These are phyloP conservation scores for Eupithecia vulgata DNA, from an alignment of 2,888 invertebrate species.

Conservation along the genomic window DNA sequence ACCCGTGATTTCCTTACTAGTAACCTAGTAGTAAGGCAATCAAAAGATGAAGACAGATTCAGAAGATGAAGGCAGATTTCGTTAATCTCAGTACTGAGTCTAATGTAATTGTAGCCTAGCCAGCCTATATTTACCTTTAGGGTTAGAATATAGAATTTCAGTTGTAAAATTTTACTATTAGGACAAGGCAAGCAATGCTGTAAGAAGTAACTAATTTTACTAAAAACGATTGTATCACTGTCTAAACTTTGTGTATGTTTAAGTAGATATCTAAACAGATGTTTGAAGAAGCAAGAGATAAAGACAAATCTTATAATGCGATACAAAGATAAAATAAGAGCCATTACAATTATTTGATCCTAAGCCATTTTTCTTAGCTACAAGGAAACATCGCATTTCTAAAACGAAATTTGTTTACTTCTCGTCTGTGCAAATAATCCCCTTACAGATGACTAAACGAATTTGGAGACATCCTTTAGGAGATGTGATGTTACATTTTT, in stretches of 20 bases:
- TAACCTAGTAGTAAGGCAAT: no score
- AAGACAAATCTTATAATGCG: background rate
- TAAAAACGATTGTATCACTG: background rate
- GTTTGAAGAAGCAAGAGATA: background rate
- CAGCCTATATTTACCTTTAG: background rate
- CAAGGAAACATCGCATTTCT: constrained; percentile 9
- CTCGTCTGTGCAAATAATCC: constrained; percentile 12
- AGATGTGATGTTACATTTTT: constrained; percentile 12
- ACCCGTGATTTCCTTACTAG: no score
- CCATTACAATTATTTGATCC: background rate
- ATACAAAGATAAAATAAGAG: background rate
- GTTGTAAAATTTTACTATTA: background rate
- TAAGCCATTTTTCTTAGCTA: constrained; percentile 8
- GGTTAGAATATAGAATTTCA: background rate
- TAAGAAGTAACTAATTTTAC: background rate
- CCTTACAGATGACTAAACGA: constrained; percentile 12
- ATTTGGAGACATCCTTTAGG: constrained; percentile 9
- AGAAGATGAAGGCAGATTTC: no score
- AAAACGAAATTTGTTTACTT: constrained; percentile 14
- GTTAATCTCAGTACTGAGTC: no score
- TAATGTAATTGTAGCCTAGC: background rate
- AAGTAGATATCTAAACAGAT: background rate
- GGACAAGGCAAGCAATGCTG: background rate
- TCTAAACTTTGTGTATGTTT: background rate
- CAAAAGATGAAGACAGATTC: no score